These are phyloP conservation scores for Lepidurus packardi DNA, from an alignment of 1,140 invertebrate species.

Conservation along the genomic window DNA sequence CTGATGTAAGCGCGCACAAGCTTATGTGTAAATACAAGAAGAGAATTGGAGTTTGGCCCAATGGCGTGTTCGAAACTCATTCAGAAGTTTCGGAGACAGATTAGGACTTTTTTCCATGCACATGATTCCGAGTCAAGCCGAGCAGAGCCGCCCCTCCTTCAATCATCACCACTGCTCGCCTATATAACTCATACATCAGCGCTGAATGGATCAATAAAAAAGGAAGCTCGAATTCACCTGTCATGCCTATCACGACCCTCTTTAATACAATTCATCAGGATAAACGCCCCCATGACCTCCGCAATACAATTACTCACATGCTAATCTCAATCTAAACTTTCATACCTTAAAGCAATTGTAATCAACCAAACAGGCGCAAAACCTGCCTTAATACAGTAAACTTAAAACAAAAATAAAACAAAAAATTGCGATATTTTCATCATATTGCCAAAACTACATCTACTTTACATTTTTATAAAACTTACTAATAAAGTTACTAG, in stretches of 20 bases:
- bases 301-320: background rate
- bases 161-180: background rate
- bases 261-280: background rate
- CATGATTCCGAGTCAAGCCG: background rate
- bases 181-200: background rate
- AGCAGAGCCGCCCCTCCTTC: background rate
- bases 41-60: background rate
- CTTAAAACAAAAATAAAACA: no score
- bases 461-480: no score
- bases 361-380: no score
- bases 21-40: slow-evolving; percentile 12
- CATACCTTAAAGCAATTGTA: background rate
- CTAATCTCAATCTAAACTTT: background rate
- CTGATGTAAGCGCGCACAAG: background rate
- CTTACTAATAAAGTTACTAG: no score
- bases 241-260: background rate
- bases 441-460: no score
- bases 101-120: slow-evolving; percentile 13
- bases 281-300: background rate
- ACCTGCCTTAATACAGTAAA: no score
- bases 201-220: slow-evolving; percentile 19
- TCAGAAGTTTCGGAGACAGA: background rate
- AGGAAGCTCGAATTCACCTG: background rate
- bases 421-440: no score
- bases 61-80: background rate